Evolutionary conservation across 2,113 vertebrate genomes (phyloP).

Genomic region (Triplophysa tibetana): DNA sequence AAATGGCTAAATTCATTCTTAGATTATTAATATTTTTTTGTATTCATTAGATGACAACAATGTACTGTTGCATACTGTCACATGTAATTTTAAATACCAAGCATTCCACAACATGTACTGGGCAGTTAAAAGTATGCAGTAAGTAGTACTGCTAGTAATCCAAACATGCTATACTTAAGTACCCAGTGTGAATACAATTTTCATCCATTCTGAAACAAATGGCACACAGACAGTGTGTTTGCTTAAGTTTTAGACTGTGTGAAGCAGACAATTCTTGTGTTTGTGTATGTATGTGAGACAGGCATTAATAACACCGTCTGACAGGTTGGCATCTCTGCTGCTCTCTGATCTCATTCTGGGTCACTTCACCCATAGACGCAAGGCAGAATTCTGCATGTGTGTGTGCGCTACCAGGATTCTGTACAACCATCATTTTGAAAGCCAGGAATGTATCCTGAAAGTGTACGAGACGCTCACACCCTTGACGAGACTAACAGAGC

Average conservation of each 20-base stretch:
- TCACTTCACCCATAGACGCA: conserved; percentile 56
- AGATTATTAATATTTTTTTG: too few relatives aligned
- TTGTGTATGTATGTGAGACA: conserved; percentile 34
- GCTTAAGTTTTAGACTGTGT: background rate
- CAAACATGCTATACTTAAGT: too few relatives aligned
- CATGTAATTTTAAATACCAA: too few relatives aligned
- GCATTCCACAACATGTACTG: too few relatives aligned
- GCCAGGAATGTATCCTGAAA: background rate
- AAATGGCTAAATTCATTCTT: too few relatives aligned
- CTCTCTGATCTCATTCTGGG: conserved; percentile 58
- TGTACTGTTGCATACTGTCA: too few relatives aligned
- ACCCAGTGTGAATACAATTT: background rate
- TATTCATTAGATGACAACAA: too few relatives aligned
- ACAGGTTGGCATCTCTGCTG: conserved; percentile 57
- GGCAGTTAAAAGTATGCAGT: too few relatives aligned
- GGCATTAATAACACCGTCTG: conserved; percentile 58
- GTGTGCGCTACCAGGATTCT: background rate
- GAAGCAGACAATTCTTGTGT: background rate
- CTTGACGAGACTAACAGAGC: background rate
- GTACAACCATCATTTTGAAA: background rate
- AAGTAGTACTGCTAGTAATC: too few relatives aligned
- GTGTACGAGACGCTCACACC: background rate
- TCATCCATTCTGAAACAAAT: background rate
- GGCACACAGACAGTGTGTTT: background rate
- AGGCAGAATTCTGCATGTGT: conserved; percentile 4